A percentile compares a stretch with the other conserved stretches of the same genome.
Conservation (phyloP, 2,797 vertebrate genomes). For the Ciconia nigra region DNA sequence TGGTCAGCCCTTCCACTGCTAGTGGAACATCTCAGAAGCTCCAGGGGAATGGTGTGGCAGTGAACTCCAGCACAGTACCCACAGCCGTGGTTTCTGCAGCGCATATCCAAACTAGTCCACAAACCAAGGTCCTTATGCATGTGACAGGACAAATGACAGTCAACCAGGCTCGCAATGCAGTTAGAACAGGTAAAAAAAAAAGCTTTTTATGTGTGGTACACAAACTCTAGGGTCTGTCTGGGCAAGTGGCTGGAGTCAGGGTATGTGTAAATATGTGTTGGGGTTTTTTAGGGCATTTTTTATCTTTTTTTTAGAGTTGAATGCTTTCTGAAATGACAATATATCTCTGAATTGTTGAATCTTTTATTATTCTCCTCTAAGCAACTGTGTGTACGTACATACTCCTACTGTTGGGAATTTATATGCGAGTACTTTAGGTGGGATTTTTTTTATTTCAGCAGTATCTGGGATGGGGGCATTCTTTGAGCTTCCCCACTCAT, state of each 20-base stretch:
- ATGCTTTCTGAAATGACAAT: neutral
- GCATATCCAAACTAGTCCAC: slow-evolving; percentile 88
- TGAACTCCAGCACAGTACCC: slow-evolving; percentile 76
- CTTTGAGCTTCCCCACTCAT: neutral
- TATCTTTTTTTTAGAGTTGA: neutral
- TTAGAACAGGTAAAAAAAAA: slow-evolving; percentile 86
- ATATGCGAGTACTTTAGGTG: neutral
- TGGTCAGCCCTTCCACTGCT: slow-evolving; percentile 83
- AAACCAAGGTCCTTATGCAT: slow-evolving; percentile 90
- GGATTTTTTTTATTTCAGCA: neutral
- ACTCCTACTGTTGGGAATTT: neutral
- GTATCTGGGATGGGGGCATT: neutral
- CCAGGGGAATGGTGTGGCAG: slow-evolving; percentile 78
- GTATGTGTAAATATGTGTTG: neutral
- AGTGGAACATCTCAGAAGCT: slow-evolving; percentile 77
- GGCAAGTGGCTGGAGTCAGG: neutral
- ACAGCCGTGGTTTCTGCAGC: slow-evolving; percentile 82
- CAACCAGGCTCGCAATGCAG: slow-evolving; percentile 93
- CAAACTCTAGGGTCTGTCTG: neutral
- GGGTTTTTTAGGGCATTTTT: neutral
- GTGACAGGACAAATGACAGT: slow-evolving; percentile 96
- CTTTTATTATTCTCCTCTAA: neutral
- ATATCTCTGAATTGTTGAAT: neutral
- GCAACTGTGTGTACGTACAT: neutral
- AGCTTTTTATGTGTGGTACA: neutral